A percentile compares a stretch with the other conserved stretches of the same genome.
Evolutionary conservation across 2,888 invertebrate species (phyloP).

Genomic region (Bombylius major): DNA sequence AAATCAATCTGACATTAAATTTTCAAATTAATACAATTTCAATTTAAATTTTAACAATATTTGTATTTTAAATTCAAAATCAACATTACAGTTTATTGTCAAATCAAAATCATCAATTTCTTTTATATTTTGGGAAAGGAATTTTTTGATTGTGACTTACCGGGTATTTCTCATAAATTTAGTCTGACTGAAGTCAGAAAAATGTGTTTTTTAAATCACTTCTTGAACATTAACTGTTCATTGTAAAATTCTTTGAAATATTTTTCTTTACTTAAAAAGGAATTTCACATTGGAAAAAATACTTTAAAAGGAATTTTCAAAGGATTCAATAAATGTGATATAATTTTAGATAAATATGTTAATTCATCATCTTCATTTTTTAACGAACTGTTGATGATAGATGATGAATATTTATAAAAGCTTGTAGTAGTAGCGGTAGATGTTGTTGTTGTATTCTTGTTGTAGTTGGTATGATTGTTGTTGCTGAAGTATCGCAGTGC

Average conservation of each 20-base stretch:
- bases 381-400: not conserved
- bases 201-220: too few relatives aligned
- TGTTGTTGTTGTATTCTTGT: slow-evolving; percentile 3
- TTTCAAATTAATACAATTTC: too few relatives aligned
- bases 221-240: too few relatives aligned
- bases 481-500: slow-evolving; percentile 19
- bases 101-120: too few relatives aligned
- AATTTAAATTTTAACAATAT: too few relatives aligned
- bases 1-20: not conserved
- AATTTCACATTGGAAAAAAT: not conserved
- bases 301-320: not conserved
- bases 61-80: too few relatives aligned
- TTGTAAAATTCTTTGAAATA: not conserved
- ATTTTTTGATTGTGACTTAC: too few relatives aligned
- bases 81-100: too few relatives aligned
- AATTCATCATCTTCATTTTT: not conserved
- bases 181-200: too few relatives aligned
- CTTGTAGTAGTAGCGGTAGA: slow-evolving; percentile 1
- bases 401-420: not conserved
- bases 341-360: not conserved
- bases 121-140: too few relatives aligned
- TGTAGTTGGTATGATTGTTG: slow-evolving; percentile 6
- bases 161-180: too few relatives aligned
- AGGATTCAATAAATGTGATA: not conserved
- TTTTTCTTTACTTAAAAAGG: not conserved